These are phyloP conservation scores for Todiramphus saurophagus DNA, from an alignment of 2,113 vertebrate species.

Conservation along the genomic window DNA sequence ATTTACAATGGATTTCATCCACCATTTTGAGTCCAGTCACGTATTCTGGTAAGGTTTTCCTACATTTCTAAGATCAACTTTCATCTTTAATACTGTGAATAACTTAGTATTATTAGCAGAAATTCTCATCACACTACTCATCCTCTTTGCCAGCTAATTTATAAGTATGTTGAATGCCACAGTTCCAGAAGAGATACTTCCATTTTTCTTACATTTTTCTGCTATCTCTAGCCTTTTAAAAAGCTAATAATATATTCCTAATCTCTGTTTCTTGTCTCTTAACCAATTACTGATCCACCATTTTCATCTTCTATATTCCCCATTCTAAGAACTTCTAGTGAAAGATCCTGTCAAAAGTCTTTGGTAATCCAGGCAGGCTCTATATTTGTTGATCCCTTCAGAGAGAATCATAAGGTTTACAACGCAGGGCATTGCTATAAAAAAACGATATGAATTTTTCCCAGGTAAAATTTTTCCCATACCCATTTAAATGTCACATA, in stretches of 20 bases:
- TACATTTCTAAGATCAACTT: not conserved
- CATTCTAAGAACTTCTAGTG: not conserved
- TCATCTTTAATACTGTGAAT: not conserved
- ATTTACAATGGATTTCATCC: not conserved
- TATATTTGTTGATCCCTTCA: not conserved
- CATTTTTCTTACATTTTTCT: not conserved
- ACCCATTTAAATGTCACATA: not conserved
- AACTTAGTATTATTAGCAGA: not conserved
- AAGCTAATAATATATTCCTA: not conserved
- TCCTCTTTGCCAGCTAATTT: not conserved
- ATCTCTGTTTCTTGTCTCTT: not conserved
- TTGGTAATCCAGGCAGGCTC: not conserved
- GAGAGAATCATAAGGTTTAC: not conserved
- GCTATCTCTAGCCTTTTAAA: not conserved
- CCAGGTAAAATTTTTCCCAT: not conserved
- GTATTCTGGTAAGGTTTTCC: not conserved
- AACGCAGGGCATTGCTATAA: not conserved
- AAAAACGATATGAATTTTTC: not conserved
- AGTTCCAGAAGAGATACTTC: not conserved
- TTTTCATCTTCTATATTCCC: not conserved
- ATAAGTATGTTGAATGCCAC: not conserved
- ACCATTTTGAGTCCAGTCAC: not conserved
- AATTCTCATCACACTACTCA: not conserved
- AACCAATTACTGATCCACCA: not conserved
- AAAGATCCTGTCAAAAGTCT: not conserved